Percentiles rank a stretch among this genome's conserved stretches.
Conservation (phyloP, 1,140 invertebrate genomes). For the Eupristina koningsbergeri region DNA sequence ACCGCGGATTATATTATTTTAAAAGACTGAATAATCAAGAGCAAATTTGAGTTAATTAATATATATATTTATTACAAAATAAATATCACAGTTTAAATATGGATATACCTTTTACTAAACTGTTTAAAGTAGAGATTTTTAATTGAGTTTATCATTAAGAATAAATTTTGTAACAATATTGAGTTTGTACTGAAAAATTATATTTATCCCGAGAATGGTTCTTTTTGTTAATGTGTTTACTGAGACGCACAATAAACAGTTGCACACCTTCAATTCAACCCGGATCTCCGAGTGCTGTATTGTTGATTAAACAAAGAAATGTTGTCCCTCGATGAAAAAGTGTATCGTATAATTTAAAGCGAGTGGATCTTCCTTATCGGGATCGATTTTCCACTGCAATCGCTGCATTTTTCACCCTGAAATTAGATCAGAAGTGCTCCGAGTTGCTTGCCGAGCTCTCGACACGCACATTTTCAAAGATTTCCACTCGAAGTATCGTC, state of each 20-base stretch:
- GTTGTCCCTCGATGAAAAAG: neutral
- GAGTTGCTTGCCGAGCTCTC: slow-evolving; percentile 1
- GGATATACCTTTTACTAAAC: no score
- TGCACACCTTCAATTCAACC: neutral
- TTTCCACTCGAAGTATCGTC: neutral
- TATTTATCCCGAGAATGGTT: no score
- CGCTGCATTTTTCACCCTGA: neutral
- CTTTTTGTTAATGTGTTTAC: neutral
- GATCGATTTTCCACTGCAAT: neutral
- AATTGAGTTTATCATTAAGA: no score
- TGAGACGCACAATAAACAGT: neutral
- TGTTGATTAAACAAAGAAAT: neutral
- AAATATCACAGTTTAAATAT: no score
- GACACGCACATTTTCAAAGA: neutral
- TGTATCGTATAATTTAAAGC: neutral
- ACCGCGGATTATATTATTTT: neutral
- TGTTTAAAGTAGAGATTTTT: no score
- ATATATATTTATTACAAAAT: no score
- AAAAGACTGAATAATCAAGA: neutral
- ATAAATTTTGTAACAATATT: no score
- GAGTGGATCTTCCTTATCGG: neutral
- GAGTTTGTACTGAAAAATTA: neutral
- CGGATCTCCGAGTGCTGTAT: neutral
- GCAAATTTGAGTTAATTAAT: no score
- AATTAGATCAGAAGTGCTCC: neutral